Evolutionary conservation across 1,140 invertebrate species (phyloP).

Genomic region (Plectrocnemia conspersa): DNA sequence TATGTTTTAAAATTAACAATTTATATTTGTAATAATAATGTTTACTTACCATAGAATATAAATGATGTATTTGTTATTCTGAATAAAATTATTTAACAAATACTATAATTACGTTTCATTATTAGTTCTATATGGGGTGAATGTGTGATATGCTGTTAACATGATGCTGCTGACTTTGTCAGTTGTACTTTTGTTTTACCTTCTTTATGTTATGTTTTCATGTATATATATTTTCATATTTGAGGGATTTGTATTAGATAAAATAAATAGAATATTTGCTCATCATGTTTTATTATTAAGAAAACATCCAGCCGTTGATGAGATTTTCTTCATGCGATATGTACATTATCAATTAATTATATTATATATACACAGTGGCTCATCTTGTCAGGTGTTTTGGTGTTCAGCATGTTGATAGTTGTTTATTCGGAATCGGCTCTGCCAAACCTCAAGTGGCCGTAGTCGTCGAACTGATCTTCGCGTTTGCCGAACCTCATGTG

Average conservation of each 20-base stretch:
- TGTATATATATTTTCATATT: too few relatives aligned
- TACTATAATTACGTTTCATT: slow-evolving; percentile 24
- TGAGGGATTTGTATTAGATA: not conserved
- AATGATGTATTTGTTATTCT: slow-evolving; percentile 33
- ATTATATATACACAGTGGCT: not conserved
- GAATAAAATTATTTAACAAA: slow-evolving; percentile 36
- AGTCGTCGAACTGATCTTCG: slow-evolving; percentile 60
- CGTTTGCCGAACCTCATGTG: slow-evolving; percentile 57
- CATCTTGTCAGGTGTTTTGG: not conserved
- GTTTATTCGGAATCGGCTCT: slow-evolving; percentile 38
- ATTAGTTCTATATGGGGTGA: too few relatives aligned
- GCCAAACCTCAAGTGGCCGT: slow-evolving; percentile 66
- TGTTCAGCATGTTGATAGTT: too few relatives aligned
- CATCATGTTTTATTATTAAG: slow-evolving; percentile 16
- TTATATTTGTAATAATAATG: slow-evolving; percentile 23
- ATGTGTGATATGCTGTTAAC: too few relatives aligned
- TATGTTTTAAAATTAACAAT: slow-evolving; percentile 12
- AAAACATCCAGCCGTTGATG: slow-evolving; percentile 18
- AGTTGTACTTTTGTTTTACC: too few relatives aligned
- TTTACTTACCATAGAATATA: slow-evolving; percentile 34
- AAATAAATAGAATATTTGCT: slow-evolving; percentile 7
- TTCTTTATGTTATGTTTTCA: too few relatives aligned
- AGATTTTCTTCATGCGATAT: slow-evolving; percentile 13
- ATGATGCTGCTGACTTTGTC: too few relatives aligned
- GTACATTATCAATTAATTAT: too few relatives aligned